phyloP scores from a whole-genome alignment of 2,888 invertebrate genomes.

The Meliscaeva auricollis region DNA sequence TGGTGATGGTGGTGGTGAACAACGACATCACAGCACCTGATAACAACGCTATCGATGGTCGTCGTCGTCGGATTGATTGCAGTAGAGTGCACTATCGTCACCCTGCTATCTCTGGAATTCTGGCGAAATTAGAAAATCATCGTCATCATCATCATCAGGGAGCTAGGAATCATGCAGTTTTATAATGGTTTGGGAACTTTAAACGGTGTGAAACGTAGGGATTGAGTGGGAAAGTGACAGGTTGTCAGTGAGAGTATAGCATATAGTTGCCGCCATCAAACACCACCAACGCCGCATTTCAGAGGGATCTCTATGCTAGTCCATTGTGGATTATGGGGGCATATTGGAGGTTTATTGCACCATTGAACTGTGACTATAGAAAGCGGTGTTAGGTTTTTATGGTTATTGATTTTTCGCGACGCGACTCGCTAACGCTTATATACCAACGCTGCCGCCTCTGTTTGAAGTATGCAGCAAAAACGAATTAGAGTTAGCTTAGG shows the following conservation, averaged over 20 bases:
- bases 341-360: slow-evolving; percentile 74
- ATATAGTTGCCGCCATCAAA: background rate
- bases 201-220: background rate
- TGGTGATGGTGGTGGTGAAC: background rate
- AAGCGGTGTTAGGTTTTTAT: slow-evolving; percentile 67
- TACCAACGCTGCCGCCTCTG: slow-evolving; percentile 4
- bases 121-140: slow-evolving; percentile 72
- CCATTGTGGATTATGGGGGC: slow-evolving; percentile 67
- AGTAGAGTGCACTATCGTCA: slow-evolving; percentile 67
- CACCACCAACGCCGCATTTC: slow-evolving; percentile 51
- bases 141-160: slow-evolving; percentile 61
- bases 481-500: slow-evolving; percentile 49
- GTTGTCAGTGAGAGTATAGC: slow-evolving; percentile 57
- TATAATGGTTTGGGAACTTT: background rate
- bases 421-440: background rate
- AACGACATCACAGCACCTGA: slow-evolving; percentile 66
- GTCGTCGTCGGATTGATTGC: slow-evolving; percentile 68
- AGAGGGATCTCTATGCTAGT: slow-evolving; percentile 49
- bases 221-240: slow-evolving; percentile 69
- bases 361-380: slow-evolving; percentile 67
- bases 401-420: slow-evolving; percentile 68
- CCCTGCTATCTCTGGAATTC: slow-evolving; percentile 64
- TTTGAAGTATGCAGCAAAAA: slow-evolving; percentile 58
- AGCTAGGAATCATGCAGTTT: slow-evolving; percentile 38
- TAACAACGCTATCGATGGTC: slow-evolving; percentile 70